Evolutionary conservation across 2,888 invertebrate species (phyloP).

Genomic region (Anaspis maculata): DNA sequence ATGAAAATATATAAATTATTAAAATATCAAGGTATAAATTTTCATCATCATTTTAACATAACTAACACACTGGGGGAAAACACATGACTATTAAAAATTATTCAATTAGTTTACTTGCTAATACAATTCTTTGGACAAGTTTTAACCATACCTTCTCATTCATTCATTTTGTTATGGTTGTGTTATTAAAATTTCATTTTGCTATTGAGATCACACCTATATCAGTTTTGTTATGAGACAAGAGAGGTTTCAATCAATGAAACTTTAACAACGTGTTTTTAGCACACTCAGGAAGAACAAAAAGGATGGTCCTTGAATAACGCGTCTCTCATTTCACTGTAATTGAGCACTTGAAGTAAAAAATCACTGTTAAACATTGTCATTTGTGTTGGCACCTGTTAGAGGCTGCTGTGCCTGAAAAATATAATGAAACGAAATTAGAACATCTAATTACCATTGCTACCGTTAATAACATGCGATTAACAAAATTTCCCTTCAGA

Average conservation of each 20-base stretch:
- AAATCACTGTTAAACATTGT: conserved; percentile 55
- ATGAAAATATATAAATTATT: conserved; percentile 14
- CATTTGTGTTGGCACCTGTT: conserved; percentile 70
- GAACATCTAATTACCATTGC: conserved; percentile 12
- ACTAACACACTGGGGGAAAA: conserved; percentile 10
- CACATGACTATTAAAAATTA: conserved; percentile 16
- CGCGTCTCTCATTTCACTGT: conserved; percentile 15
- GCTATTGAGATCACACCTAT: conserved; percentile 8
- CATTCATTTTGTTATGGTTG: conserved; percentile 6
- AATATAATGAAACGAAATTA: conserved; percentile 35
- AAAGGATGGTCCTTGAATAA: conserved; percentile 10
- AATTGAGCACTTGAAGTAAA: conserved; percentile 20
- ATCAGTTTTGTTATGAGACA: no score
- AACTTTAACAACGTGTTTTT: background rate
- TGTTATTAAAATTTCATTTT: conserved; percentile 11
- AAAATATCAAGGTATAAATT: conserved; percentile 17
- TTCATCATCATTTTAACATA: conserved; percentile 11
- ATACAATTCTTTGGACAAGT: conserved; percentile 19
- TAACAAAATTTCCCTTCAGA: no score
- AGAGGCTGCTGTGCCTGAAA: conserved; percentile 77
- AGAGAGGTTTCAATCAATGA: background rate
- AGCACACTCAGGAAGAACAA: conserved; percentile 2
- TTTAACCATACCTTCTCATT: conserved; percentile 15
- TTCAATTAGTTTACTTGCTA: conserved; percentile 15
- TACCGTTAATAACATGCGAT: conserved; percentile 5